Evolutionary conservation across 2,888 invertebrate species (phyloP), one percentile per base, ranked within the genome.

Genomic region (Eupithecia subumbrata): DNA sequence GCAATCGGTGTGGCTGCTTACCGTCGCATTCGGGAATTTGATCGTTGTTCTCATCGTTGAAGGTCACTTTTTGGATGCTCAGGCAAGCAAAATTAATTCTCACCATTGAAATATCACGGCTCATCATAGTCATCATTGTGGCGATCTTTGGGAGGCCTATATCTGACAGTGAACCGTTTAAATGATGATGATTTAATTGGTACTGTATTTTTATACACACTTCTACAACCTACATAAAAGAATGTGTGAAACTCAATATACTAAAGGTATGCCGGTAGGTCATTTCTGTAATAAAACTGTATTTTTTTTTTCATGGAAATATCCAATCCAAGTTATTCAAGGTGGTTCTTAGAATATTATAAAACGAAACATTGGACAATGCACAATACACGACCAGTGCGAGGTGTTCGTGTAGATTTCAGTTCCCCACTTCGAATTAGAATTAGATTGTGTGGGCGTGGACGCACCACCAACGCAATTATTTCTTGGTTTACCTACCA

Each of bases 1-100:
- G 70, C 97, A 98, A 89, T 98, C 99, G 0, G 96, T 97, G 18
- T 99, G 99, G 98, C 95, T 99, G 18, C 93, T 99, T 72, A 98
- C 99, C 0, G 98, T 98, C 0, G 98, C 99, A 0, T 96, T 99
- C 85, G 99, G 99, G 64, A 99, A 99, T 91, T 92, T 99, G 48
- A 96, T 99, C 74, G 99, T 99, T 1, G 97, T 99, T 48, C 96
- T 98, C 71, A 96, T 99, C 43, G 98, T 98, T 22, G 97, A 98
- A 88, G 95, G 96, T 14, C 96, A 96, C 78, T 95, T 97, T 77
- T 97, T 98, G 87, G 95, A 97, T 0, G 96, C 96, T 80, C 97
- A 97, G 96, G 98, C 97, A 93, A 68, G 43, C 8, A 9, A 9
- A 30, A 64, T 52, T 18, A n/a, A 48, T 18, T 43, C 43, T 43